Conservation (phyloP, 2,113 vertebrate species). For the Mesocricetus auratus region DNA sequence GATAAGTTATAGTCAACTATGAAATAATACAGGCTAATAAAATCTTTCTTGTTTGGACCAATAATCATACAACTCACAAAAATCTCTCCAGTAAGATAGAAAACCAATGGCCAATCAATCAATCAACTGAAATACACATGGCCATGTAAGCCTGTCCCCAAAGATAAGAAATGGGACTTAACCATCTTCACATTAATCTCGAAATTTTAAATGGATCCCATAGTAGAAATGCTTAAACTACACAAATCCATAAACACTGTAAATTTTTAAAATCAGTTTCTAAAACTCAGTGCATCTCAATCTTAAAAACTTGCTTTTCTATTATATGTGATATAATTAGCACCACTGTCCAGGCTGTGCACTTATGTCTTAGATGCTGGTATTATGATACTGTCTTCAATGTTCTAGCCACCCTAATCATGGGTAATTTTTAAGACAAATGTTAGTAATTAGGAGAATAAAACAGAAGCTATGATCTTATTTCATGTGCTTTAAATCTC, state of each 20-base stretch:
- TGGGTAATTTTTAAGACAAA: conserved; percentile 42
- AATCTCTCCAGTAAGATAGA: background rate
- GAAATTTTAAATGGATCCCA: conserved; percentile 36
- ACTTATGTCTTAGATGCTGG: conserved; percentile 1
- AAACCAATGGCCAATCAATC: background rate
- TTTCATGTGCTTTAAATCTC: conserved; percentile 51
- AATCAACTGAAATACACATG: background rate
- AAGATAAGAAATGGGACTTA: conserved; percentile 10
- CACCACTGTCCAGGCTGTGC: background rate
- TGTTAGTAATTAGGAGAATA: conserved; percentile 6
- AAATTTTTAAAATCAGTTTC: background rate
- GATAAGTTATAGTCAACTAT: background rate
- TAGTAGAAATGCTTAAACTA: conserved; percentile 30
- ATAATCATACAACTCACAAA: background rate
- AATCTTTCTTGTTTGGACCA: background rate
- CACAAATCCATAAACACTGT: background rate
- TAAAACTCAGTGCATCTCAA: conserved; percentile 53
- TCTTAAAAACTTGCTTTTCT: conserved; percentile 46
- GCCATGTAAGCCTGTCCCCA: background rate
- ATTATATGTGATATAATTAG: conserved; percentile 41
- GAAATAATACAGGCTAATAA: conserved; percentile 53
- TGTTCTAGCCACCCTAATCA: conserved; percentile 3
- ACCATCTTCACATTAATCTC: conserved; percentile 1
- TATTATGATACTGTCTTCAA: background rate
- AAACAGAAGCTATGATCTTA: conserved; percentile 52